phyloP scores from a whole-genome alignment of 2,797 vertebrate species.

The Danio tinwini region DNA sequence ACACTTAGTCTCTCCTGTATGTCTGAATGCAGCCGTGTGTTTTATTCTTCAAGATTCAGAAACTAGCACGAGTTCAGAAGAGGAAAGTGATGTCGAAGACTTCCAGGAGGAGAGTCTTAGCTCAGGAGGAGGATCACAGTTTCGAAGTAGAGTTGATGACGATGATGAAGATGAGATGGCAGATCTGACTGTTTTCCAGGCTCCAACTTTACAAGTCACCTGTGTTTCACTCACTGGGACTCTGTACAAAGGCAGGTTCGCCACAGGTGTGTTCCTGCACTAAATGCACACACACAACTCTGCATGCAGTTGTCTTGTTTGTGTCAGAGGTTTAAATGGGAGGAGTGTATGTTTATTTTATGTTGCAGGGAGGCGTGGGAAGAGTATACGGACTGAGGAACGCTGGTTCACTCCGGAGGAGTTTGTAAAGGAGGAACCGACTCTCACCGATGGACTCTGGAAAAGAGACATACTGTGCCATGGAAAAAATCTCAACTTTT shows the following conservation, averaged over 20 bases:
- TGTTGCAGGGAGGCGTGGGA: conserved; percentile 65
- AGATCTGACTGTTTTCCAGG: conserved; percentile 31
- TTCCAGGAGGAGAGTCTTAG: neutral
- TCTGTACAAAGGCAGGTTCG: conserved; percentile 42
- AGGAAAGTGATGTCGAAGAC: neutral
- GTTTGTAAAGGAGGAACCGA: conserved; percentile 59
- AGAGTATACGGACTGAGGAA: conserved; percentile 71
- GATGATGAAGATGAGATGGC: neutral
- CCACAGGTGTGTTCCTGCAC: conserved; percentile 17
- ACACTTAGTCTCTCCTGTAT: too few species aligned
- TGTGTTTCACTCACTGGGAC: conserved; percentile 46
- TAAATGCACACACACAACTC: neutral
- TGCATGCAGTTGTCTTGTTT: neutral
- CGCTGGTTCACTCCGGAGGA: conserved; percentile 72
- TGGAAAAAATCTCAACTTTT: conserved; percentile 61
- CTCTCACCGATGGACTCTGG: conserved; percentile 59
- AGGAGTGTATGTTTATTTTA: neutral
- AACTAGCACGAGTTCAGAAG: too few species aligned
- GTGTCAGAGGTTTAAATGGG: neutral
- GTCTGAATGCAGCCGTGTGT: neutral
- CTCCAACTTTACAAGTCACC: conserved; percentile 41
- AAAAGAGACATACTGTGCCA: conserved; percentile 69
- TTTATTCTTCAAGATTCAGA: neutral
- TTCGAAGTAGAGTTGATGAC: neutral
- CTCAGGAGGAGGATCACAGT: neutral